phyloP scores from a whole-genome alignment of 2,888 invertebrate genomes.

The Oscheius onirici region DNA sequence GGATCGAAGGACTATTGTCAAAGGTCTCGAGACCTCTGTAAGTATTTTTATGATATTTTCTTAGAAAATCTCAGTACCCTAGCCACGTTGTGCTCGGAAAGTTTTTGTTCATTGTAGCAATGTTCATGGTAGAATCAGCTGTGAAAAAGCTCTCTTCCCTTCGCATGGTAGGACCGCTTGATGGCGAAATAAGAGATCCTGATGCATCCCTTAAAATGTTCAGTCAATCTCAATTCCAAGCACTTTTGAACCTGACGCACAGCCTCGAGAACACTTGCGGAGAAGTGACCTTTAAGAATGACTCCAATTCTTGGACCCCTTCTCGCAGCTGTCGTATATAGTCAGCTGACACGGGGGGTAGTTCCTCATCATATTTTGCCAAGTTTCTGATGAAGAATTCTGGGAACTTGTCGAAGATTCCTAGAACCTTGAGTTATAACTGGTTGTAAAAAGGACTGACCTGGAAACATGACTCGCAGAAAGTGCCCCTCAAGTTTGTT shows the following conservation, averaged over 20 bases:
- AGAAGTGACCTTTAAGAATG: conserved; percentile 47
- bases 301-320: conserved; percentile 45
- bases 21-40: conserved; percentile 54
- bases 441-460: too few species aligned
- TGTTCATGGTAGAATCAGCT: conserved; percentile 51
- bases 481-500: conserved; percentile 82
- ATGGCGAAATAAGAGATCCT: neutral
- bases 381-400: conserved; percentile 78
- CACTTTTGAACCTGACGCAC: conserved; percentile 12
- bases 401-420: conserved; percentile 84
- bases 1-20: conserved; percentile 55
- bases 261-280: conserved; percentile 46
- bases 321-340: conserved; percentile 48
- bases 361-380: conserved; percentile 53
- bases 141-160: conserved; percentile 66
- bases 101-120: conserved; percentile 52
- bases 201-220: conserved; percentile 16
- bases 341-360: conserved; percentile 59
- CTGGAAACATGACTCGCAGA: conserved; percentile 86
- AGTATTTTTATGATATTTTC: neutral
- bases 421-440: too few species aligned
- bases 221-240: neutral
- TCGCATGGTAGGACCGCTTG: conserved; percentile 24
- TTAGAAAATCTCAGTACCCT: conserved; percentile 28
- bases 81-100: conserved; percentile 61